These are phyloP conservation scores for Folsomia candida DNA, from an alignment of 2,888 invertebrate species.

Conservation along the genomic window DNA sequence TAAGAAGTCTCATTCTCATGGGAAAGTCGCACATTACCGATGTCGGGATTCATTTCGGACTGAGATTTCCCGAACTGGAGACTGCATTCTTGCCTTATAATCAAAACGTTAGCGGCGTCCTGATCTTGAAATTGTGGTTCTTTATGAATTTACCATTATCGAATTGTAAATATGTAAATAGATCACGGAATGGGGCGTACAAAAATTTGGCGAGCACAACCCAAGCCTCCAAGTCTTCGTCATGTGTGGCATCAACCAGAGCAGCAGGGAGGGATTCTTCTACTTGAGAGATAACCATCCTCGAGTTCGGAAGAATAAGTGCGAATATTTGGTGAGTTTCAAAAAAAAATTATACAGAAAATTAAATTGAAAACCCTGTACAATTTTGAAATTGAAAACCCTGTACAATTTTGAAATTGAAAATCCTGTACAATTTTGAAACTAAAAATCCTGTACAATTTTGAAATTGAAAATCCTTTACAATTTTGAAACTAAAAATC, in stretches of 20 bases:
- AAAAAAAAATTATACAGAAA: too few relatives aligned
- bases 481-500: too few relatives aligned
- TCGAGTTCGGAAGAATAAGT: slow-evolving; percentile 4
- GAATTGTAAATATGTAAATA: too few relatives aligned
- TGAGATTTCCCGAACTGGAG: slow-evolving; percentile 27
- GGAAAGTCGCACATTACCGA: slow-evolving; percentile 31
- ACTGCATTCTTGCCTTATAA: slow-evolving; percentile 31
- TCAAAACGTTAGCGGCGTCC: slow-evolving; percentile 24
- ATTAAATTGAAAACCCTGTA: too few relatives aligned
- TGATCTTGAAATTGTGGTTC: too few relatives aligned
- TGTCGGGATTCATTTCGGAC: slow-evolving; percentile 33
- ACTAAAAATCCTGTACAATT: too few relatives aligned
- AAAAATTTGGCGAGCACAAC: slow-evolving; percentile 24
- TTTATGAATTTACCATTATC: too few relatives aligned
- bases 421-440: too few relatives aligned
- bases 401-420: too few relatives aligned
- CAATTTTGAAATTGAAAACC: too few relatives aligned
- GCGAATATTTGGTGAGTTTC: slow-evolving; percentile 19
- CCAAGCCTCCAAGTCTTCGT: slow-evolving; percentile 30
- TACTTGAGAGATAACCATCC: slow-evolving; percentile 2
- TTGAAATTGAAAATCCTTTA: too few relatives aligned
- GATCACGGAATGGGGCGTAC: slow-evolving; percentile 39
- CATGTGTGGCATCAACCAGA: slow-evolving; percentile 20
- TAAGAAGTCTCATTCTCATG: slow-evolving; percentile 19
- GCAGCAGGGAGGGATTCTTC: slow-evolving; percentile 12